Percentiles rank a stretch among this genome's conserved stretches.
Conservation (phyloP, 2,888 invertebrate genomes). For the Coelopa pilipes region DNA sequence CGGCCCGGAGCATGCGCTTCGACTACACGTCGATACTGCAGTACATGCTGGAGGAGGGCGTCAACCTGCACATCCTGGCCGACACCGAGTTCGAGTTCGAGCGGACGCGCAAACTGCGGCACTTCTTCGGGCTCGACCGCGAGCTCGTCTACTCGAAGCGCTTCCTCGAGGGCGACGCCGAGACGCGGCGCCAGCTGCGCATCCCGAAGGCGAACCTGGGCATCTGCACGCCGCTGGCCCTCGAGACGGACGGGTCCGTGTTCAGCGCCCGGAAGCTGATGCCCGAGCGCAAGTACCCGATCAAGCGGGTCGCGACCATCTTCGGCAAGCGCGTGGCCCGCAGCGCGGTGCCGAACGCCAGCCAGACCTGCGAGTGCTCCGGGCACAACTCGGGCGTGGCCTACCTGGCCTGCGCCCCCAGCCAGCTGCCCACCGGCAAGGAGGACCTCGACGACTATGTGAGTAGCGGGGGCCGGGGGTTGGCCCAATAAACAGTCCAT, state of each 20-base stretch:
- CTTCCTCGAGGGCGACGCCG: conserved; percentile 79
- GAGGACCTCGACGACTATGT: conserved; percentile 58
- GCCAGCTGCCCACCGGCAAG: conserved; percentile 59
- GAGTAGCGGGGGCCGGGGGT: conserved; percentile 49
- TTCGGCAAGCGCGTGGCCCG: conserved; percentile 75
- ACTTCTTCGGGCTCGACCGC: conserved; percentile 83
- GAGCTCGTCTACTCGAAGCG: conserved; percentile 82
- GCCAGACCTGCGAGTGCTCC: conserved; percentile 78
- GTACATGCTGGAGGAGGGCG: conserved; percentile 82
- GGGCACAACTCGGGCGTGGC: conserved; percentile 75
- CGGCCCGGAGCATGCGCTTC: conserved; percentile 77
- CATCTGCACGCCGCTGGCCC: conserved; percentile 81
- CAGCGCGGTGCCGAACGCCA: conserved; percentile 71
- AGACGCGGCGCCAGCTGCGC: conserved; percentile 78
- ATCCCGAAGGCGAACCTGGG: conserved; percentile 81
- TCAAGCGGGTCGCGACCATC: conserved; percentile 74
- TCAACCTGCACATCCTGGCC: conserved; percentile 85
- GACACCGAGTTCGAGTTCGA: conserved; percentile 82
- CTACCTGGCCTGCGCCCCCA: conserved; percentile 75
- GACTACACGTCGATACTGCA: conserved; percentile 87
- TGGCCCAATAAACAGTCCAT: not conserved
- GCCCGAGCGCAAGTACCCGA: conserved; percentile 70
- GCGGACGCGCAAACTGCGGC: conserved; percentile 77
- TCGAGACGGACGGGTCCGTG: conserved; percentile 83
- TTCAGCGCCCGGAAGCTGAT: conserved; percentile 73